Evolutionary conservation across 2,888 invertebrate species (phyloP), one percentile per base, ranked within the genome.

Genomic region (Lasioglossum zephyrum): DNA sequence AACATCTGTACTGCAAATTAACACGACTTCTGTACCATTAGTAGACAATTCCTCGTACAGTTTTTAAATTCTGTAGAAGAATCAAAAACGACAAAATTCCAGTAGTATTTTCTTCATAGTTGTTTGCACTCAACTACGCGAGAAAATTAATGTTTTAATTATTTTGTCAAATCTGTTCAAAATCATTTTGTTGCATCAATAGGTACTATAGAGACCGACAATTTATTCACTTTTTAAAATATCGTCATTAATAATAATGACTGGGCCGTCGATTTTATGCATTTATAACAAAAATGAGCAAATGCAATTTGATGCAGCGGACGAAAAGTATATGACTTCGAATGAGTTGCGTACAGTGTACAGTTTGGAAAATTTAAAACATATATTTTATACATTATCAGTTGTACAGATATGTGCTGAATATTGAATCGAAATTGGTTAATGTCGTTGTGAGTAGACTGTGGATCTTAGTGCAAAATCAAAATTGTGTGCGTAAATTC

Each of bases 1-100:
- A 66, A 66, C 39, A 66, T 39, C 66, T 66, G 66, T 39, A 18
- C 18, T 22, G 36, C 66, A 66, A 39, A 66, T 66, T 66, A 66
- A 66, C 66, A 18, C 31, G 16, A 18, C 0, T 8, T 9, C 36
- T 22, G 13, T 22, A 9, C 9, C 66, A 39, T 66, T 63, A 31
- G 31, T 31, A 16, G 16, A 63, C 31, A 63, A 31, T 16, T 63
- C 11, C 31, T 63, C 16, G 13, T 16, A 16, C 16, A 26, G 16
- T 26, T 63, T 26, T 31, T 63, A 6, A 63, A 63, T 63, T 16
- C 16, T 16, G 2, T 16, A 11, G 31, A 16, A 31, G 11, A 31
- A 63, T 63, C 13, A 11, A 26, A 13, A 26, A 4, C 13, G 0
- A 13, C 26, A 60, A n/a, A 60, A 60, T 1, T 60, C 22, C 11